These are phyloP conservation scores for Apaloderma vittatum DNA, from an alignment of 2,113 vertebrate species.

Conservation along the genomic window DNA sequence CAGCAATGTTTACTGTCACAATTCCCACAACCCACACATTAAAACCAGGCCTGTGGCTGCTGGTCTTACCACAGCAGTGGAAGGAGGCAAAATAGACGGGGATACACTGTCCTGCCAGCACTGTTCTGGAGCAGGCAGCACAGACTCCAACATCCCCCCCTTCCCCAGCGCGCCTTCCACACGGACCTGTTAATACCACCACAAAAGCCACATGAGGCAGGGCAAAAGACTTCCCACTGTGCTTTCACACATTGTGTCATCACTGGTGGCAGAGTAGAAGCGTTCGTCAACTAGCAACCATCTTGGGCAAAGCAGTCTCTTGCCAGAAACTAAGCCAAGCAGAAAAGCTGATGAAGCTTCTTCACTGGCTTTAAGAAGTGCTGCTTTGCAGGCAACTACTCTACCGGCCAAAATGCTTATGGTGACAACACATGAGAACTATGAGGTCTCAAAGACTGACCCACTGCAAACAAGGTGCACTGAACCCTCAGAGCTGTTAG, in stretches of 20 bases:
- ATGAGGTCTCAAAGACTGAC: rapidly evolving
- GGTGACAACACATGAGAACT: not conserved
- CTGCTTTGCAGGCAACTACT: not conserved
- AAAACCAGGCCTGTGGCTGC: not conserved
- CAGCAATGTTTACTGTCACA: not conserved
- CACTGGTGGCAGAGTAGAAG: not conserved
- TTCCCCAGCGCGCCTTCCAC: not conserved
- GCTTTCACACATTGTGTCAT: not conserved
- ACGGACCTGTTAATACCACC: not conserved
- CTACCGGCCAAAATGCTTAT: not conserved
- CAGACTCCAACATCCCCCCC: no score
- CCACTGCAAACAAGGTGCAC: rapidly evolving
- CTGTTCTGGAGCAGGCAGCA: not conserved
- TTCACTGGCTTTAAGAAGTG: not conserved
- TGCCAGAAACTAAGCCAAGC: not conserved
- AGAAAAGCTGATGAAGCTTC: not conserved
- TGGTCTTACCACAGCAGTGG: not conserved
- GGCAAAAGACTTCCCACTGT: rapidly evolving
- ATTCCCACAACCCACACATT: not conserved
- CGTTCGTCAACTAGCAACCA: not conserved
- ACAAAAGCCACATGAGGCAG: not conserved
- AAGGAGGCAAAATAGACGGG: not conserved
- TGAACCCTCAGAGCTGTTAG: not conserved
- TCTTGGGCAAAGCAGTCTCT: not conserved
- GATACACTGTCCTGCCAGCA: not conserved